These are phyloP conservation scores for Mythimna pallens DNA, from an alignment of 2,888 invertebrate genomes.

Conservation along the genomic window DNA sequence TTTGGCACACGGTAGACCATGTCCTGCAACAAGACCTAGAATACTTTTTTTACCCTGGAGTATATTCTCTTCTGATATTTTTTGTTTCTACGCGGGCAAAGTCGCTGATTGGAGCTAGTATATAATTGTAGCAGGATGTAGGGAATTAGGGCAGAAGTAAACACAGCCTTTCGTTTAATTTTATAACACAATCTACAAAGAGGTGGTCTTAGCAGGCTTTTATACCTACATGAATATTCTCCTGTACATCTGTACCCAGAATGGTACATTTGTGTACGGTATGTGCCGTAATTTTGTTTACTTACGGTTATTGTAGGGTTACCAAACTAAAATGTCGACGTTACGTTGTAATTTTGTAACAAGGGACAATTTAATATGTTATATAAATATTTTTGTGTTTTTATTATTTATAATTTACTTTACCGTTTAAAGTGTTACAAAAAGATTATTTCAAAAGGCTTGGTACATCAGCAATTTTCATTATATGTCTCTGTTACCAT, in stretches of 20 bases:
- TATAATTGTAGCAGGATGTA: too few relatives aligned
- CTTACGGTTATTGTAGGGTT: conserved; percentile 46
- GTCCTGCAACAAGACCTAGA: too few relatives aligned
- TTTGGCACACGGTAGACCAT: too few relatives aligned
- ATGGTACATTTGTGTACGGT: conserved; percentile 47
- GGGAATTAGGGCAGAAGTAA: conserved; percentile 2
- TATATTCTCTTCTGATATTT: too few relatives aligned
- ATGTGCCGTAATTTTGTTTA: conserved; percentile 46
- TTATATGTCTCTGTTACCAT: too few relatives aligned
- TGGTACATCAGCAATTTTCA: background rate
- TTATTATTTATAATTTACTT: background rate
- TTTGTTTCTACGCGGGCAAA: too few relatives aligned
- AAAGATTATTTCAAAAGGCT: background rate
- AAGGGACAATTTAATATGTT: conserved; percentile 4
- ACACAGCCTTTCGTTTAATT: conserved; percentile 38
- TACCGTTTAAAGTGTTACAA: background rate
- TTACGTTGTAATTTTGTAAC: conserved; percentile 13
- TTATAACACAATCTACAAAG: conserved; percentile 20
- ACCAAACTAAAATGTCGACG: conserved; percentile 29
- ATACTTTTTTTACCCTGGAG: too few relatives aligned
- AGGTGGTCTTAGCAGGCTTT: conserved; percentile 18
- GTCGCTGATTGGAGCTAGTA: too few relatives aligned
- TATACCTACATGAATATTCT: conserved; percentile 20
- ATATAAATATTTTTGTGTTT: background rate
- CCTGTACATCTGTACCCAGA: conserved; percentile 29